Percentiles rank a stretch among this genome's conserved stretches.
Conservation (phyloP, 2,888 invertebrate species). For the Ophonus ardosiacus region DNA sequence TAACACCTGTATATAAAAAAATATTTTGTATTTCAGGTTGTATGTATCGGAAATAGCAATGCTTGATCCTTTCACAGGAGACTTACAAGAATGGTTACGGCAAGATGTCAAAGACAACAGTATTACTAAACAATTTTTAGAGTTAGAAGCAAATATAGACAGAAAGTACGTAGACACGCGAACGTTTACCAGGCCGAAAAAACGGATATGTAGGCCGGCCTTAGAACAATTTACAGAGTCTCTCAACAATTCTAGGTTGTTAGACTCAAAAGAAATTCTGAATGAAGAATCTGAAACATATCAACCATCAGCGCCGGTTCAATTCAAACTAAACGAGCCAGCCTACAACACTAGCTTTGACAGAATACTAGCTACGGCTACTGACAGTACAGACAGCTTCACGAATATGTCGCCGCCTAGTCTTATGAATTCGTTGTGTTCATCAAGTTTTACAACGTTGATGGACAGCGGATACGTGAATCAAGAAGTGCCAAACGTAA, state of each 20-base stretch:
- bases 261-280: slow-evolving; percentile 27
- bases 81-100: slow-evolving; percentile 67
- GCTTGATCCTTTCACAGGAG: slow-evolving; percentile 60
- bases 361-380: slow-evolving; percentile 72
- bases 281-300: slow-evolving; percentile 25
- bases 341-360: slow-evolving; percentile 72
- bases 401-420: slow-evolving; percentile 79
- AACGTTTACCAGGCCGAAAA: slow-evolving; percentile 84
- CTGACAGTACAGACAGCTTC: slow-evolving; percentile 77
- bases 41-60: slow-evolving; percentile 65
- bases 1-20: not conserved
- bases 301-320: slow-evolving; percentile 68
- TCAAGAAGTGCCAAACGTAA: slow-evolving; percentile 59
- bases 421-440: slow-evolving; percentile 78
- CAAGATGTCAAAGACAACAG: slow-evolving; percentile 65
- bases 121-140: slow-evolving; percentile 15
- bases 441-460: slow-evolving; percentile 74
- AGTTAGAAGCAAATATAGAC: slow-evolving; percentile 16
- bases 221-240: slow-evolving; percentile 76
- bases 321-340: slow-evolving; percentile 73
- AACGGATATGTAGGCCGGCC: slow-evolving; percentile 79
- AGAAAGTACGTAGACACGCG: slow-evolving; percentile 81
- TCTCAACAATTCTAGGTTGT: slow-evolving; percentile 35
- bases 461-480: slow-evolving; percentile 70
- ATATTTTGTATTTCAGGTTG: slow-evolving; percentile 66